These are phyloP conservation scores for Urocyon cinereoargenteus DNA, from an alignment of 2,797 vertebrate species.

Conservation along the genomic window DNA sequence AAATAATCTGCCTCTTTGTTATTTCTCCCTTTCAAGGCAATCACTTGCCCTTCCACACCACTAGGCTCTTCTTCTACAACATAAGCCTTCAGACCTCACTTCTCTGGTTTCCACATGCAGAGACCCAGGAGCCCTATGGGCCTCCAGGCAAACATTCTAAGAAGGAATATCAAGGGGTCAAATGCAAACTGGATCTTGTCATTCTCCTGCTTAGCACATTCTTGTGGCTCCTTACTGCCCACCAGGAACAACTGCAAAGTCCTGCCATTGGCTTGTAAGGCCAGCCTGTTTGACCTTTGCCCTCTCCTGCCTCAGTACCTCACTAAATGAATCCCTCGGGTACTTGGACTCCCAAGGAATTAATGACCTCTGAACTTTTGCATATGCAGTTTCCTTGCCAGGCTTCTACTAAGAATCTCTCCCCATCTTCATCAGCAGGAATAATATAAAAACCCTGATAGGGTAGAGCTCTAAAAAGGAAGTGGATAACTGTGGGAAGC, in stretches of 20 bases:
- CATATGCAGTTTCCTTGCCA: background rate
- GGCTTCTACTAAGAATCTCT: background rate
- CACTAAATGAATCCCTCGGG: background rate
- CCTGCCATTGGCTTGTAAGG: background rate
- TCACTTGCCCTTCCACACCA: background rate
- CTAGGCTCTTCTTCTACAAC: background rate
- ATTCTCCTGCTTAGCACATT: background rate
- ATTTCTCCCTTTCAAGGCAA: background rate
- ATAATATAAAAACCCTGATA: background rate
- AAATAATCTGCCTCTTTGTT: background rate
- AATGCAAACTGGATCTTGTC: background rate
- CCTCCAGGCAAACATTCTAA: background rate
- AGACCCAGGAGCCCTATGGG: background rate
- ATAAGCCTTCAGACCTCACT: background rate
- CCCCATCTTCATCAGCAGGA: background rate
- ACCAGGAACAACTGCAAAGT: background rate
- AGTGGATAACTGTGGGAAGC: background rate
- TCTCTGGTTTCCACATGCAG: background rate
- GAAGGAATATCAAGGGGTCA: background rate
- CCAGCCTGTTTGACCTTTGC: background rate
- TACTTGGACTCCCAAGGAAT: background rate
- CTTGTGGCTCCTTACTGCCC: background rate
- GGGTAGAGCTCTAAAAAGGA: conserved; percentile 15
- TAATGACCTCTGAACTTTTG: background rate
- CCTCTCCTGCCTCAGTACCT: background rate